Base-by-base conservation (phyloP, 2,888 invertebrate genomes). In the Drepana falcataria region DNA sequence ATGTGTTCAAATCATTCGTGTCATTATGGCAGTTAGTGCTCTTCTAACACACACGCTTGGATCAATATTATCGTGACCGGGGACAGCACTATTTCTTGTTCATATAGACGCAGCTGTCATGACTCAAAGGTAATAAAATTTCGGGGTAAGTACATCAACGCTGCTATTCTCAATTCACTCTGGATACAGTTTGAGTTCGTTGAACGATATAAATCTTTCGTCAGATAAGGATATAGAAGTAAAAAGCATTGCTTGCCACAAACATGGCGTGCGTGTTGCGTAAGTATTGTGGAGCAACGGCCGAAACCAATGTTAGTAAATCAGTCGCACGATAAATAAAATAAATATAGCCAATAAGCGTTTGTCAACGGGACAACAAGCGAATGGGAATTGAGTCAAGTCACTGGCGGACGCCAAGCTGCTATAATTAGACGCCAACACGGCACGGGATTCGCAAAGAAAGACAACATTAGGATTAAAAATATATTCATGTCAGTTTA, bases 391-490 rank as follows among this genome's bases (percentile, higher is more conserved):
- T 51, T 52, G 60, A 52, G 58, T 53, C 58, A 55, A 53, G 61
- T 55, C 56, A 60, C 71, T 68, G 63, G 72, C 65, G 61, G 72
- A 73, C 71, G 75, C 68, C 69, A 68, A 69, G 58, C 58, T 54
- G 62, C 75, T 84, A 82, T 69, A 81, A 77, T 77, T 83, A 85
- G 73, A 73, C 59, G 69, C 76, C 78, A 77, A 79, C 75, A 79
- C 70, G 73, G 74, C 77, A 74, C 55, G 54, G 57, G 61, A 65
- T 70, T 72, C 63, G 64, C 68, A 56, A 65, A 65, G 52, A 66
- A 61, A 65, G 55, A 71, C 66, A 63, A 67, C 69, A 66, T 68
- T 64, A 56, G 60, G 62, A 71, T 65, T 64, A 68, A 71, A 68
- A 74, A 74, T 70, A 75, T 66, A 67, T 54, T 56, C 62, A 64